Percentiles rank a stretch among this genome's conserved stretches.
phyloP scores from a whole-genome alignment of 2,797 vertebrate genomes.

The Pseudomugil tenellus region DNA sequence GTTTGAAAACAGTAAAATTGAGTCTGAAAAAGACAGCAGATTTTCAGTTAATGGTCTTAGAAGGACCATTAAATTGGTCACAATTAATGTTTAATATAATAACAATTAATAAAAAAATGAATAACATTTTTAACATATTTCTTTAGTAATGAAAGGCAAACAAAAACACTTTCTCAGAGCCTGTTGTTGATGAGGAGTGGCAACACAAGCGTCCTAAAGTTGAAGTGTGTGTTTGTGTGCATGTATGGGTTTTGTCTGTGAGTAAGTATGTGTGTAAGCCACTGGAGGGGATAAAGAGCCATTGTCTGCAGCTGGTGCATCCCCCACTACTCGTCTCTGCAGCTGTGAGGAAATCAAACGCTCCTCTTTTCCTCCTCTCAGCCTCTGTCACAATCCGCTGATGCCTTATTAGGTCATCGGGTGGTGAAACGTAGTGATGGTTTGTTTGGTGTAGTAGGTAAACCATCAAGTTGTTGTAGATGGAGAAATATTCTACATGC shows the following conservation, averaged over 20 bases:
- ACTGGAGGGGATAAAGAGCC: constrained; percentile 81
- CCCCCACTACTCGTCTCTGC: constrained; percentile 82
- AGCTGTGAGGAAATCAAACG: constrained; percentile 89
- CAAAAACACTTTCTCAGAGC: constrained; percentile 51
- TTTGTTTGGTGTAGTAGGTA: constrained; percentile 46
- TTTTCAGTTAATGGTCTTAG: too few species aligned
- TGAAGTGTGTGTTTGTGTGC: constrained; percentile 41
- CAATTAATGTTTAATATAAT: constrained; percentile 7
- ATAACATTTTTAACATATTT: constrained; percentile 40
- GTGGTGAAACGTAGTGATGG: constrained; percentile 57
- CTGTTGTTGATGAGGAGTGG: constrained; percentile 67
- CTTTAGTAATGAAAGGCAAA: constrained; percentile 40
- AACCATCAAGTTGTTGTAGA: constrained; percentile 21
- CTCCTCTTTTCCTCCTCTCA: constrained; percentile 75
- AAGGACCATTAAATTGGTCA: neutral
- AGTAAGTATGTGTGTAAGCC: constrained; percentile 49
- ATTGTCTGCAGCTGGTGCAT: constrained; percentile 87
- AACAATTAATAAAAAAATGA: constrained; percentile 9
- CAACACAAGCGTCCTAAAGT: constrained; percentile 74
- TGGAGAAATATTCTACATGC: neutral
- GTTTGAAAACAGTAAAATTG: neutral
- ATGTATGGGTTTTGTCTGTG: constrained; percentile 52
- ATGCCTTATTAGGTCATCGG: constrained; percentile 74
- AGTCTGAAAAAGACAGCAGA: neutral
- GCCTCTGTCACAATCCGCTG: constrained; percentile 76